Evolutionary conservation across 2,888 invertebrate species (phyloP), one percentile per base, ranked within the genome.

Genomic region (Hirtodrosophila duncani): DNA sequence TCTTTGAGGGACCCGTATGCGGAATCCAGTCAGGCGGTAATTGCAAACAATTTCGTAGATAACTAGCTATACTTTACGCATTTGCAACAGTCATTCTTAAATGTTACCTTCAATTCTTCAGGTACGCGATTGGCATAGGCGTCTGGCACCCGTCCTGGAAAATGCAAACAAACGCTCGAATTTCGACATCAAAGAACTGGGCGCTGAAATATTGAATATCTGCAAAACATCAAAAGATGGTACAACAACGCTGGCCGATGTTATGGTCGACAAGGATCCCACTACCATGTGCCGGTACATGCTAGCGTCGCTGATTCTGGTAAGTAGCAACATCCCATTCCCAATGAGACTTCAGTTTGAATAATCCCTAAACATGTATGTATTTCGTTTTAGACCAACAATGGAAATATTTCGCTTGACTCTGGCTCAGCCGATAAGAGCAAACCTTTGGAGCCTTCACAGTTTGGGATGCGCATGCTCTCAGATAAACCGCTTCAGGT

Each of bases 71-170:
- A n/a, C n/a, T n/a, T n/a, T n/a, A n/a, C n/a, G n/a, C n/a, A n/a
- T n/a, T n/a, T n/a, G n/a, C n/a, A n/a, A n/a, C n/a, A n/a, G n/a
- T n/a, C n/a, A n/a, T n/a, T n/a, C n/a, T n/a, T n/a, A n/a, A 24
- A 11, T 11, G 6, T 2, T 7, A 52, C 4, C 10, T 30, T 56
- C 26, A 9, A 9, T 43, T 44, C n/a, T n/a, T 4, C 11, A 86
- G 86, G 75, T 85, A 8, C 67, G 78, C 52, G 69, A 81, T 30
- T 86, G 86, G 86, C 86, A 86, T 46, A 66, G 69, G 8, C 63
- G 80, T n/a, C 31, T 86, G 13, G 80, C 72, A 18, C 85, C 86
- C 4, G 75, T 81, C 4, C 59, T 87, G 27, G 81, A 82, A 2
- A 67, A 77, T 17, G 83, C 86, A 0, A 82, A 82, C 37, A 75